A percentile compares a stretch with the other conserved stretches of the same genome.
These are phyloP conservation scores for Ditylenchus dipsaci DNA, from an alignment of 1,140 invertebrate genomes.

Conservation along the genomic window DNA sequence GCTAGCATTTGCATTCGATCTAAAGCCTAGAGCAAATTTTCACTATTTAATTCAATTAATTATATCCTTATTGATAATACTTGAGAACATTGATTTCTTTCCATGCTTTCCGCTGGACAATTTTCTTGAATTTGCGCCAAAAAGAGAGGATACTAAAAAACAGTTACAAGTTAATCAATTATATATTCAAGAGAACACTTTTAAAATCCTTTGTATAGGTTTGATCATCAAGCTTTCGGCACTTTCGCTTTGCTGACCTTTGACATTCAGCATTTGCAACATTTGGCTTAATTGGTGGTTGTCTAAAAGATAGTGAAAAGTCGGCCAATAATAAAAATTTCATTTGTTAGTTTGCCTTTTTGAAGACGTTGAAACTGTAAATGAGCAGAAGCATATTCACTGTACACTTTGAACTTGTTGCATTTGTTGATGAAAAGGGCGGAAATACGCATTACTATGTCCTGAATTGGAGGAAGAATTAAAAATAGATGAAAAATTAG, in stretches of 20 bases:
- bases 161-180: too few relatives aligned
- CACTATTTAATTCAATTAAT: neutral
- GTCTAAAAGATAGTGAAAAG: neutral
- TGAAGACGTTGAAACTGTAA: conserved; percentile 2
- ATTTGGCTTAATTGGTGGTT: neutral
- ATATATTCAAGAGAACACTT: neutral
- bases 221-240: conserved; percentile 97
- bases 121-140: conserved; percentile 88
- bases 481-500: too few relatives aligned
- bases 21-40: conserved; percentile 67
- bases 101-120: conserved; percentile 82
- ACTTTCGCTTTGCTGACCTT: conserved; percentile 61
- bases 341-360: neutral
- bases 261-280: conserved; percentile 60
- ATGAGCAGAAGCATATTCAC: conserved; percentile 2
- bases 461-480: too few relatives aligned
- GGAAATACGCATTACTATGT: neutral
- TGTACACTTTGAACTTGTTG: conserved; percentile 11
- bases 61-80: too few relatives aligned
- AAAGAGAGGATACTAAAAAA: conserved; percentile 81
- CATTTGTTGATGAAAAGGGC: conserved; percentile 10
- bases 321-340: too few relatives aligned
- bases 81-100: conserved; percentile 71
- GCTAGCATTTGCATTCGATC: conserved; percentile 97
- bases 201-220: conserved; percentile 90